Percentiles rank a stretch among this genome's conserved stretches.
phyloP scores from a whole-genome alignment of 2,888 invertebrate genomes.

The Trilocha varians region DNA sequence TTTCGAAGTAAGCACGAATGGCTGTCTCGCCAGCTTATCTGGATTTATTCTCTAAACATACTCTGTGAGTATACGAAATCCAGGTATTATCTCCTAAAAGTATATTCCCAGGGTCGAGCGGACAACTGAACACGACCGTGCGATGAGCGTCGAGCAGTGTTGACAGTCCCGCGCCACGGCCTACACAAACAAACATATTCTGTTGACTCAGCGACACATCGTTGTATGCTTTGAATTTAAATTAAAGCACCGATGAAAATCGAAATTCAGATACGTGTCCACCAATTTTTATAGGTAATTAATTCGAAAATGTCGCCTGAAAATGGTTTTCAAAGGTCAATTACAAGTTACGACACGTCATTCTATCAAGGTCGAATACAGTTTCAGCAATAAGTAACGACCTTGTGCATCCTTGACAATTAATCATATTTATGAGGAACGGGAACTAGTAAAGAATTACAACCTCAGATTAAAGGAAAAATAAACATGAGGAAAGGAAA shows the following conservation, averaged over 20 bases:
- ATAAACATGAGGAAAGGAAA: no score
- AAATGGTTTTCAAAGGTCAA: not conserved
- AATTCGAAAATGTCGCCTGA: constrained; percentile 12
- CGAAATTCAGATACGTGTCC: constrained; percentile 39
- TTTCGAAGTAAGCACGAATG: not conserved
- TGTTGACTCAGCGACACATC: constrained; percentile 60
- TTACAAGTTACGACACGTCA: not conserved
- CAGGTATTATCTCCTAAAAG: constrained; percentile 13
- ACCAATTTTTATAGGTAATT: constrained; percentile 35
- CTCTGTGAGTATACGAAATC: constrained; percentile 6
- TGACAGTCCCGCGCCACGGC: constrained; percentile 40
- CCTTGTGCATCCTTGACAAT: no score
- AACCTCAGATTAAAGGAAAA: no score
- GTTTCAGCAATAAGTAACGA: no score
- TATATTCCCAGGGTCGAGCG: constrained; percentile 7
- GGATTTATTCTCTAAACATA: not conserved
- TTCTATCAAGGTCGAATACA: not conserved
- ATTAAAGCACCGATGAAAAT: constrained; percentile 49
- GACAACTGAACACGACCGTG: constrained; percentile 21
- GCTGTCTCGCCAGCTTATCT: not conserved
- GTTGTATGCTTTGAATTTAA: constrained; percentile 58
- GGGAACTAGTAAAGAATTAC: no score
- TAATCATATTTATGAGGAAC: no score
- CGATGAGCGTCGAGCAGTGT: constrained; percentile 23
- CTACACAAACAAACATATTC: constrained; percentile 51